Percentiles rank a stretch among this genome's conserved stretches.
These are phyloP conservation scores for Eulithis testata DNA, from an alignment of 2,888 invertebrate species.

Conservation along the genomic window DNA sequence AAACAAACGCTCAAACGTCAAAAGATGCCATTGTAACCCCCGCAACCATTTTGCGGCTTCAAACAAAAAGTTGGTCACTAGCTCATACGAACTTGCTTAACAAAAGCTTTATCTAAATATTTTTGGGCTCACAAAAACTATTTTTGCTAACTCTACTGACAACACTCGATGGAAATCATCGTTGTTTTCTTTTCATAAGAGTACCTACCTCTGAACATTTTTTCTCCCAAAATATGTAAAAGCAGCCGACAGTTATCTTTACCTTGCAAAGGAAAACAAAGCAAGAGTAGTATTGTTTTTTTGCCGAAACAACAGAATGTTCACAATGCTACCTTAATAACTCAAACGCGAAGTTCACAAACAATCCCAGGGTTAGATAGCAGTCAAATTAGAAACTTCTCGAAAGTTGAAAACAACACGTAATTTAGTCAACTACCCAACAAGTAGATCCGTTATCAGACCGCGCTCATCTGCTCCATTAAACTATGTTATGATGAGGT, in stretches of 20 bases:
- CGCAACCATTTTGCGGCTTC: conserved; percentile 5
- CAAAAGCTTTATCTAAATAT: conserved; percentile 11
- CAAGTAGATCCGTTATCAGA: conserved; percentile 14
- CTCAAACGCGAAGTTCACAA: conserved; percentile 22
- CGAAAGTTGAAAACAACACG: conserved; percentile 16
- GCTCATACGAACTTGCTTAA: too few relatives aligned
- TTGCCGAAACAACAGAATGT: conserved; percentile 8
- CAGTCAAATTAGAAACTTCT: conserved; percentile 14
- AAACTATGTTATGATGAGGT: conserved; percentile 1
- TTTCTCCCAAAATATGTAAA: too few relatives aligned
- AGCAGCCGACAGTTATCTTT: too few relatives aligned
- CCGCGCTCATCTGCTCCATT: conserved; percentile 9
- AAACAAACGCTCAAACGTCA: conserved; percentile 14
- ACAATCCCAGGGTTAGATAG: conserved; percentile 22
- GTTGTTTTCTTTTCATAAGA: conserved; percentile 6
- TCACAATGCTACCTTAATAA: conserved; percentile 10
- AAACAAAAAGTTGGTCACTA: too few relatives aligned
- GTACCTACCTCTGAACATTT: background rate
- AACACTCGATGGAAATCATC: background rate
- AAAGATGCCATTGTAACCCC: conserved; percentile 15
- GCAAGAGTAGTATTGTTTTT: background rate
- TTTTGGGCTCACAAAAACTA: conserved; percentile 8
- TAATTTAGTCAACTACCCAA: conserved; percentile 17
- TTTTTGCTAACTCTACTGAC: background rate
- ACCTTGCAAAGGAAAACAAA: too few relatives aligned